Evolutionary conservation across 2,113 vertebrate species (phyloP).

Genomic region (Misgurnus anguillicaudatus): DNA sequence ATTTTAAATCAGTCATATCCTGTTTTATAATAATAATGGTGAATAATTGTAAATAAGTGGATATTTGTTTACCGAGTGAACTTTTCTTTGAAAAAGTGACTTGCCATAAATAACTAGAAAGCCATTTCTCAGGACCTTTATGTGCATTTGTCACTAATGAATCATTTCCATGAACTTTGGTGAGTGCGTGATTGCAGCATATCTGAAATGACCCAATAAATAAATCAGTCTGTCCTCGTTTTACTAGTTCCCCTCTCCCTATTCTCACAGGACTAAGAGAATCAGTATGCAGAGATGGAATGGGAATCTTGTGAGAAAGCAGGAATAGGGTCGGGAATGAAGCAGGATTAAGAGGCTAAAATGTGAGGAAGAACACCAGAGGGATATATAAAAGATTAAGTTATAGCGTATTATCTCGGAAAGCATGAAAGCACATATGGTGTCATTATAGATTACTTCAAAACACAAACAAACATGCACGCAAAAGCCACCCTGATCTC

Average conservation of each 20-base stretch:
- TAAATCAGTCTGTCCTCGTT: slow-evolving; percentile 40
- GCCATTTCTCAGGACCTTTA: not conserved
- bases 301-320: not conserved
- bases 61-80: too few relatives aligned
- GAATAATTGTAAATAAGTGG: too few relatives aligned
- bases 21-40: too few relatives aligned
- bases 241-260: not conserved
- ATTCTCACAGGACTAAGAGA: slow-evolving; percentile 2
- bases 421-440: slow-evolving; percentile 35
- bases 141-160: slow-evolving; percentile 23
- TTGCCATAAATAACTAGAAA: not conserved
- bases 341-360: slow-evolving; percentile 9
- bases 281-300: not conserved
- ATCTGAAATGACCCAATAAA: slow-evolving; percentile 46
- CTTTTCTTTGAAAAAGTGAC: not conserved
- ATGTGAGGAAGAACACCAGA: not conserved
- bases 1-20: too few relatives aligned
- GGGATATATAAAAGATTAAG: slow-evolving; percentile 15
- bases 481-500: not conserved
- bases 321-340: not conserved
- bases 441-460: slow-evolving; percentile 15
- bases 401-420: slow-evolving; percentile 27
- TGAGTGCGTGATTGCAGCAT: slow-evolving; percentile 45
- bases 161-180: slow-evolving; percentile 35
- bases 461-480: slow-evolving; percentile 26